These are phyloP conservation scores for Orthonychiurus folsomi DNA, from an alignment of 2,888 invertebrate genomes.

Conservation along the genomic window DNA sequence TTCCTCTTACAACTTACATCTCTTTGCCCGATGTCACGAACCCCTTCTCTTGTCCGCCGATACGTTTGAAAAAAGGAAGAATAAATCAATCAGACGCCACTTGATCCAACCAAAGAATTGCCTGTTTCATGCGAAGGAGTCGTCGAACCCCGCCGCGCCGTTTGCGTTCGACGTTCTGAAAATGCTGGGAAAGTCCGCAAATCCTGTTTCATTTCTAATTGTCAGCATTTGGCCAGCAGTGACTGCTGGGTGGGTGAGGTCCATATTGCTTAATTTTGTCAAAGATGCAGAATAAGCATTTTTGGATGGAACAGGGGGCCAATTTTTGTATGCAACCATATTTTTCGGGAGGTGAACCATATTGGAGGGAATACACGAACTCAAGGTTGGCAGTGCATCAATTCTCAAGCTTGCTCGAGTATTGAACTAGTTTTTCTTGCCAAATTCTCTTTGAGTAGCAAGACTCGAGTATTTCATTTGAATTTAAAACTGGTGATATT, in stretches of 20 bases:
- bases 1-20: not conserved
- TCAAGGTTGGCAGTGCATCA: no score
- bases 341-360: no score
- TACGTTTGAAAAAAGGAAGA: not conserved
- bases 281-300: not conserved
- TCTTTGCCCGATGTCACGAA: not conserved
- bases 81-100: constrained; percentile 1
- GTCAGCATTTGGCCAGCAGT: not conserved
- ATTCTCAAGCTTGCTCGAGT: no score
- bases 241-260: not conserved
- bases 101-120: not conserved
- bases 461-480: not conserved
- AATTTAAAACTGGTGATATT: no score
- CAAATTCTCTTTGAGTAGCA: not conserved
- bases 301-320: no score
- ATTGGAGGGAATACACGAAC: no score
- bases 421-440: no score
- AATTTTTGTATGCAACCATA: no score
- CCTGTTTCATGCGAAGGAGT: no score
- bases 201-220: not conserved
- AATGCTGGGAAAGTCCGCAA: not conserved
- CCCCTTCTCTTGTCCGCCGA: no score
- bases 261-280: not conserved
- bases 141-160: no score
- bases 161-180: not conserved